Conservation (phyloP, 1,140 invertebrate genomes). For the Aphelenchoides avenae region DNA sequence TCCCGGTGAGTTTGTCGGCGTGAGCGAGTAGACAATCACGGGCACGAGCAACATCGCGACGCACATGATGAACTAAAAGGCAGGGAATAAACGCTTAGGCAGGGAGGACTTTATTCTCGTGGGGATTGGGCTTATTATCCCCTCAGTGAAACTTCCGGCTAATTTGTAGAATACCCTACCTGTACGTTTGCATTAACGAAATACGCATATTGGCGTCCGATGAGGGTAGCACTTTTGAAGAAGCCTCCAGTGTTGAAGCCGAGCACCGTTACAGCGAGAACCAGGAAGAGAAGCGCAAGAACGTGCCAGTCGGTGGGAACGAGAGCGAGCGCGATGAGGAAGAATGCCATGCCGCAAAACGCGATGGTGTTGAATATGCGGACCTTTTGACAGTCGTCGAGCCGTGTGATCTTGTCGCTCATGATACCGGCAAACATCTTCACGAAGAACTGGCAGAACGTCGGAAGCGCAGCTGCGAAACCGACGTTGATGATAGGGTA, state of each 20-base stretch:
- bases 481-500: slow-evolving; percentile 33
- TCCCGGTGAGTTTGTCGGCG: slow-evolving; percentile 6
- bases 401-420: slow-evolving; percentile 28
- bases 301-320: neutral
- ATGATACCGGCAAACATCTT: slow-evolving; percentile 42
- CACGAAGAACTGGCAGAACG: slow-evolving; percentile 39
- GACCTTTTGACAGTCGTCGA: slow-evolving; percentile 33
- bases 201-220: slow-evolving; percentile 42
- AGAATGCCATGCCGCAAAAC: slow-evolving; percentile 42
- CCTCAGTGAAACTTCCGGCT: neutral
- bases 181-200: slow-evolving; percentile 28
- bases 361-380: slow-evolving; percentile 42
- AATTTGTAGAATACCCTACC: slow-evolving; percentile 5
- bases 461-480: slow-evolving; percentile 30
- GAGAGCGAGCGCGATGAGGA: slow-evolving; percentile 26
- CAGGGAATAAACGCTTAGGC: neutral
- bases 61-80: slow-evolving; percentile 26
- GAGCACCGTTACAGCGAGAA: slow-evolving; percentile 27
- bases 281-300: slow-evolving; percentile 14
- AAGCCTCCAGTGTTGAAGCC: slow-evolving; percentile 50
- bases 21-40: slow-evolving; percentile 19
- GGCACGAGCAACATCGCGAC: slow-evolving; percentile 23
- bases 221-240: slow-evolving; percentile 45
- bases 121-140: slow-evolving; percentile 9
- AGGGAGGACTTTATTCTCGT: neutral